phyloP scores from a whole-genome alignment of 2,113 vertebrate species.

The Oncorhynchus keta region DNA sequence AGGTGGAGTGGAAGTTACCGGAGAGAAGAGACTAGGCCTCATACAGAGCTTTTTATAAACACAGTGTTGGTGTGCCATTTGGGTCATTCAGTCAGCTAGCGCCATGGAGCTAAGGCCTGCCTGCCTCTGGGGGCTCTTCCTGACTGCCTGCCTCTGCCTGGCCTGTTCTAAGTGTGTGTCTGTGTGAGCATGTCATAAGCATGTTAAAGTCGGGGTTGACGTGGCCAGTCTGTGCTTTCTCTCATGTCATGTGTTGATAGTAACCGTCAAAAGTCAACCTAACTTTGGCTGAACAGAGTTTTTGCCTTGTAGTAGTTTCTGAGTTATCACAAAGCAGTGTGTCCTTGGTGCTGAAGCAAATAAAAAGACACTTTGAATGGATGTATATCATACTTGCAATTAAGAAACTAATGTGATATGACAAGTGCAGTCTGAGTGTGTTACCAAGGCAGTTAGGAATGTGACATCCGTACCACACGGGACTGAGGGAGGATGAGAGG shows the following conservation, averaged over 20 bases:
- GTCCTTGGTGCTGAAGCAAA: too few relatives aligned
- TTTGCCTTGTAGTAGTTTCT: not conserved
- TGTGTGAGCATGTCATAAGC: not conserved
- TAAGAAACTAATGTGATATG: not conserved
- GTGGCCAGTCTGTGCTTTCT: too few relatives aligned
- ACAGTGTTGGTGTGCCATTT: conserved; percentile 66
- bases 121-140: too few relatives aligned
- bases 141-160: conserved; percentile 23
- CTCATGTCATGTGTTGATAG: not conserved
- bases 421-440: conserved; percentile 2
- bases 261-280: not conserved
- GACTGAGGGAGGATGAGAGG: not conserved
- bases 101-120: conserved; percentile 29
- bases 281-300: not conserved
- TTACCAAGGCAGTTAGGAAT: conserved; percentile 43
- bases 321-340: not conserved
- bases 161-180: conserved; percentile 56
- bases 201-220: not conserved
- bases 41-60: conserved; percentile 59
- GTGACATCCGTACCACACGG: conserved; percentile 11
- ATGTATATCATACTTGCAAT: not conserved
- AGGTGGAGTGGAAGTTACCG: conserved; percentile 28
- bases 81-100: conserved; percentile 60
- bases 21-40: conserved; percentile 5
- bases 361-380: too few relatives aligned